phyloP scores from a whole-genome alignment of 2,888 invertebrate species.

The Busseola fusca region DNA sequence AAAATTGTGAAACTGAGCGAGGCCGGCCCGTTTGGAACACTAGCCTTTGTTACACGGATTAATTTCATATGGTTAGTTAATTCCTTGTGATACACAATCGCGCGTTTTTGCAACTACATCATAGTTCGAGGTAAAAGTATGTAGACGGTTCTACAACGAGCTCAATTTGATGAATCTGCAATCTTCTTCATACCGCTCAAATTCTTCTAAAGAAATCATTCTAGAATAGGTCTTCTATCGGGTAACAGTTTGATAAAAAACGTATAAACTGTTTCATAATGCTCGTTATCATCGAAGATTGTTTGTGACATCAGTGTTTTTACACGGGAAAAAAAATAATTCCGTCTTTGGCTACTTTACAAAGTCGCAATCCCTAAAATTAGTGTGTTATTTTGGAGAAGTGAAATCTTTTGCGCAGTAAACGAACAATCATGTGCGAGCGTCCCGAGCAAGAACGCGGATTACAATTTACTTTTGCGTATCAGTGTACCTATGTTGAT shows the following conservation, averaged over 20 bases:
- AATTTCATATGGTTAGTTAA: slow-evolving; percentile 72
- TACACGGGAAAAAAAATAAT: not conserved
- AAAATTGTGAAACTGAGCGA: slow-evolving; percentile 81
- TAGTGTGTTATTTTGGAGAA: slow-evolving; percentile 70
- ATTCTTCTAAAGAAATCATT: not conserved
- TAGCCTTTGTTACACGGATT: slow-evolving; percentile 75
- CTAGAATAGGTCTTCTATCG: not conserved
- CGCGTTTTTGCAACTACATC: slow-evolving; percentile 53
- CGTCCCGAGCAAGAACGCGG: slow-evolving; percentile 41
- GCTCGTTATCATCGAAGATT: not conserved
- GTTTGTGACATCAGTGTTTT: slow-evolving; percentile 1
- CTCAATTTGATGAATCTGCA: not conserved
- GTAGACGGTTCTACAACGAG: not conserved
- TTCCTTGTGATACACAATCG: slow-evolving; percentile 62
- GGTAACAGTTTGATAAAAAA: not conserved
- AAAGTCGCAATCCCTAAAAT: slow-evolving; percentile 64
- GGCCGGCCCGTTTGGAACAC: slow-evolving; percentile 68
- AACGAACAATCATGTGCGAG: slow-evolving; percentile 14
- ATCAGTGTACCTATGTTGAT: slow-evolving; percentile 18
- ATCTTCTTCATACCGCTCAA: not conserved
- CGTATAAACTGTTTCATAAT: not conserved
- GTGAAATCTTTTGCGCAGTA: slow-evolving; percentile 68
- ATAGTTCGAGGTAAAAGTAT: not conserved
- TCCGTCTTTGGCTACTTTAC: slow-evolving; percentile 42
- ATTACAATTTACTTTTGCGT: slow-evolving; percentile 44